These are phyloP conservation scores for Erythrocercus mccallii DNA, from an alignment of 2,113 vertebrate species.

Conservation along the genomic window DNA sequence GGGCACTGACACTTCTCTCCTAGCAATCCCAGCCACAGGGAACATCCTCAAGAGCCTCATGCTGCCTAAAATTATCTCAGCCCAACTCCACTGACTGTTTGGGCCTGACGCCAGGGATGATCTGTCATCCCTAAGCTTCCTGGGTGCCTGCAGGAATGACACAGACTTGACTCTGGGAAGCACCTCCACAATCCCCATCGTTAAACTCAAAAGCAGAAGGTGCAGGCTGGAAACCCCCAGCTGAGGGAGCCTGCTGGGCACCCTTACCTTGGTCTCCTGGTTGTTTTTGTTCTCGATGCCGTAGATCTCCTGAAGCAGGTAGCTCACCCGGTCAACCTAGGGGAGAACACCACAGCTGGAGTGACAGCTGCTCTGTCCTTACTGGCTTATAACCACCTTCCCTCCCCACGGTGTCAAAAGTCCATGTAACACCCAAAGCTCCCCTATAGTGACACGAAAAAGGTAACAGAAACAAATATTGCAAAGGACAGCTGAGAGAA, in stretches of 20 bases:
- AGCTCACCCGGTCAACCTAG: constrained; percentile 97
- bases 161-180: not conserved
- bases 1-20: not conserved
- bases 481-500: not conserved
- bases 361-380: not conserved
- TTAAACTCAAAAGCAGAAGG: not conserved
- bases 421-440: not conserved
- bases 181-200: not conserved
- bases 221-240: not conserved
- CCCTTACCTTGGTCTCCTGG: constrained; percentile 93
- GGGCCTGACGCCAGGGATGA: not conserved
- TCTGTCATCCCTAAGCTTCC: not conserved
- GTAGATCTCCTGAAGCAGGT: constrained; percentile 97
- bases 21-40: not conserved
- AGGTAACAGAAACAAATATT: not conserved
- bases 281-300: constrained; percentile 99
- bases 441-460: not conserved
- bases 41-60: not conserved
- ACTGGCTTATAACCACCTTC: not conserved
- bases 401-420: not conserved
- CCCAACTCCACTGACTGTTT: not conserved
- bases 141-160: not conserved
- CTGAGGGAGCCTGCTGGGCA: not conserved
- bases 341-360: not conserved
- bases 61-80: not conserved